Evolutionary conservation across 2,797 vertebrate species (phyloP).

Genomic region (Varecia variegata): DNA sequence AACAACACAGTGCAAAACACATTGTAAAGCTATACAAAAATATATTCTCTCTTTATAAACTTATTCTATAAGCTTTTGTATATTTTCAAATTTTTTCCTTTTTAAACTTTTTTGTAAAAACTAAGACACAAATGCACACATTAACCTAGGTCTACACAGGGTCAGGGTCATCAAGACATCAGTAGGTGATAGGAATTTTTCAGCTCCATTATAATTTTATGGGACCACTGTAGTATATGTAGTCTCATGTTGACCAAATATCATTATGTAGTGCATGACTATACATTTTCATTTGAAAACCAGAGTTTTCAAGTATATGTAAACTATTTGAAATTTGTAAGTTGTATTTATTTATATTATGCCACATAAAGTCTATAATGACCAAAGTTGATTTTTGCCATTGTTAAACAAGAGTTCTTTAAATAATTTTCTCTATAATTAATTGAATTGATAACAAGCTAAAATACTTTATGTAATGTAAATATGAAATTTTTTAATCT

Average conservation of each 20-base stretch:
- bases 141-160: not conserved
- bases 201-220: not conserved
- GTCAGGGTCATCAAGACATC: not conserved
- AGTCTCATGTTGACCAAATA: not conserved
- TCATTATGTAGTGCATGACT: not conserved
- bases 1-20: not conserved
- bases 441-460: not conserved
- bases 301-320: slow-evolving; percentile 24
- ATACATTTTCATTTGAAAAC: slow-evolving; percentile 4
- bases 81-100: not conserved
- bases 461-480: not conserved
- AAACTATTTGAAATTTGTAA: slow-evolving; percentile 45
- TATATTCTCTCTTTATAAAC: not conserved
- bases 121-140: not conserved
- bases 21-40: not conserved
- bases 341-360: slow-evolving; percentile 27
- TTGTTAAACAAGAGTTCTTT: slow-evolving; percentile 31
- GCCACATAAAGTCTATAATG: not conserved
- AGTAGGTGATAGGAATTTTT: not conserved
- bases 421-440: slow-evolving; percentile 33
- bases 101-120: not conserved
- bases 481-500: not conserved
- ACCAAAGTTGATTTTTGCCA: slow-evolving; percentile 44
- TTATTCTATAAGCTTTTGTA: not conserved
- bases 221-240: not conserved